A percentile compares a stretch with the other conserved stretches of the same genome.
Conservation (phyloP, 2,797 vertebrate genomes). For the Holocentrus rufus region DNA sequence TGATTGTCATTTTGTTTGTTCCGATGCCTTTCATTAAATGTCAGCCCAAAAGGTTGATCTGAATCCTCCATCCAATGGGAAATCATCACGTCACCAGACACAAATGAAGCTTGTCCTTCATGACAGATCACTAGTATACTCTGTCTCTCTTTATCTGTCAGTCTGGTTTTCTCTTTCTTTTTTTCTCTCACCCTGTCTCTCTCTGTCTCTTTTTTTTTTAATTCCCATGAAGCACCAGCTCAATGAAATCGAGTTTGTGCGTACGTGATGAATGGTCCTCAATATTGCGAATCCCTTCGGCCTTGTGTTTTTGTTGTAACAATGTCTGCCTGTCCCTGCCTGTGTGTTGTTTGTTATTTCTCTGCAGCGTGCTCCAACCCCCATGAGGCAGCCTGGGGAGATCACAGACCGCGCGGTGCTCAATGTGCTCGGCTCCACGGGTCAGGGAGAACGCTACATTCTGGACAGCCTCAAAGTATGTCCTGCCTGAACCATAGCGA, state of each 20-base stretch:
- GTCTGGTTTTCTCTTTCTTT: not conserved
- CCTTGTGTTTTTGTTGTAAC: not conserved
- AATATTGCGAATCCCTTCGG: not conserved
- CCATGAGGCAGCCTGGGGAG: slow-evolving; percentile 83
- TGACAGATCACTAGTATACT: slow-evolving; percentile 23
- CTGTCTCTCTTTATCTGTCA: slow-evolving; percentile 24
- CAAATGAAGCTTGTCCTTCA: slow-evolving; percentile 42
- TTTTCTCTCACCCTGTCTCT: not conserved
- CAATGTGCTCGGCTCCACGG: slow-evolving; percentile 82
- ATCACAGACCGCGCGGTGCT: slow-evolving; percentile 85
- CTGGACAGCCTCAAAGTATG: slow-evolving; percentile 88
- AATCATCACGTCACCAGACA: slow-evolving; percentile 36
- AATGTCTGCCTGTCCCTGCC: not conserved
- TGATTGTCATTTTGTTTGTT: slow-evolving; percentile 55
- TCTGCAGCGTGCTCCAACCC: slow-evolving; percentile 75
- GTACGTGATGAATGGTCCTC: not conserved
- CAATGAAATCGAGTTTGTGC: not conserved
- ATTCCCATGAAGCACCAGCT: not conserved
- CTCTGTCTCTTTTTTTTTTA: not conserved
- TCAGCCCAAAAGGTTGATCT: slow-evolving; percentile 68
- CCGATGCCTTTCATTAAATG: slow-evolving; percentile 71
- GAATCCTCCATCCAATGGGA: slow-evolving; percentile 50
- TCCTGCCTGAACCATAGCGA: not conserved
- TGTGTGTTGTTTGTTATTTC: slow-evolving; percentile 19
- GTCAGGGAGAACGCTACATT: slow-evolving; percentile 78